Conservation (phyloP, 1,140 invertebrate species). For the Berghia stephanieae region DNA sequence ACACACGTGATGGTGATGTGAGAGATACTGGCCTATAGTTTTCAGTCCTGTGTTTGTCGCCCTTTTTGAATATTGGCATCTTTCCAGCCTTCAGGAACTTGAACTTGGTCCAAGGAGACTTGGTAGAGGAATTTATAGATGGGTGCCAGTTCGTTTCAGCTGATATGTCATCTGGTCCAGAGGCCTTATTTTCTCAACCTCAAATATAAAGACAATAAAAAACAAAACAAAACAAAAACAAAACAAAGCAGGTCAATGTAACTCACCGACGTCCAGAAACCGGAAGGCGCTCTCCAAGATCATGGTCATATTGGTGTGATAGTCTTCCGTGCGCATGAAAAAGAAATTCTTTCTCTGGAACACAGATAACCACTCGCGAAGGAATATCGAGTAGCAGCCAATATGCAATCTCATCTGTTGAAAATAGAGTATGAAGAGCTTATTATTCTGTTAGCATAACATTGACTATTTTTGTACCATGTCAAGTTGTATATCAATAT, state of each 20-base stretch:
- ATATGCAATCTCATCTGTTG: conserved; percentile 33
- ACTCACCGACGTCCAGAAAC: conserved; percentile 31
- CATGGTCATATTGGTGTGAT: conserved; percentile 5
- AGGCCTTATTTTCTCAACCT: neutral
- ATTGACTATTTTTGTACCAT: too few species aligned
- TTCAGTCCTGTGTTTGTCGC: too few species aligned
- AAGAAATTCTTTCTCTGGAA: conserved; percentile 37
- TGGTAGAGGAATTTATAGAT: neutral
- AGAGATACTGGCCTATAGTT: too few species aligned
- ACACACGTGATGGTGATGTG: too few species aligned
- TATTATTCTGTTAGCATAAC: too few species aligned
- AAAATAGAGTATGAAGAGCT: too few species aligned
- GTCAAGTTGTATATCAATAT: too few species aligned
- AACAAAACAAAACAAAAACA: neutral
- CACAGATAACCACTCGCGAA: conserved; percentile 38
- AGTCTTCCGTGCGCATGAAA: conserved; percentile 38
- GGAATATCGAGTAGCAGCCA: conserved; percentile 35
- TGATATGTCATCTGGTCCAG: neutral
- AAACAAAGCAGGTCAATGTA: neutral
- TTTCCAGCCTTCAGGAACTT: neutral
- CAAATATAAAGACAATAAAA: neutral
- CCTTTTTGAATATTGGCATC: neutral
- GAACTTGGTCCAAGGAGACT: neutral
- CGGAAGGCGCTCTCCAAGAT: conserved; percentile 13
- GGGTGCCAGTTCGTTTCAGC: too few species aligned